A percentile compares a stretch with the other conserved stretches of the same genome.
Evolutionary conservation across 2,113 vertebrate species (phyloP).

Genomic region (Zosterops borbonicus): DNA sequence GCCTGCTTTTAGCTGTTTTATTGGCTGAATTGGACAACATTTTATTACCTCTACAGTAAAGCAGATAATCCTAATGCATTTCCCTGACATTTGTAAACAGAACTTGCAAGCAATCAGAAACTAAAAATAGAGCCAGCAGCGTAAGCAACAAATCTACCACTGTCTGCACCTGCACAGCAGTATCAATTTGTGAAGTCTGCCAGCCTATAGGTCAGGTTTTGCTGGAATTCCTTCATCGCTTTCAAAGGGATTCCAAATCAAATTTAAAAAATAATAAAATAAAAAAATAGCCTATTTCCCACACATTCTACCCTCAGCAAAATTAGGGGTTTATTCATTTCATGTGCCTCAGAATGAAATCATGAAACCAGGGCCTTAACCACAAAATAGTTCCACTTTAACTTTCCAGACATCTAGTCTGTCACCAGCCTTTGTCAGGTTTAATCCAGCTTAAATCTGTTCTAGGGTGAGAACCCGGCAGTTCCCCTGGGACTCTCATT

Average conservation of each 20-base stretch:
- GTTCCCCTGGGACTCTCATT: neutral
- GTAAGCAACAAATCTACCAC: slow-evolving; percentile 2
- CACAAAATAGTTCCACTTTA: neutral
- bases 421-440: neutral
- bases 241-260: neutral
- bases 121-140: slow-evolving; percentile 53
- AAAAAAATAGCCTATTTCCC: neutral
- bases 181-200: neutral
- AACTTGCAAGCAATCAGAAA: slow-evolving; percentile 16
- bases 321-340: neutral
- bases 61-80: slow-evolving; percentile 48
- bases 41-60: slow-evolving; percentile 42
- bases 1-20: neutral
- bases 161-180: neutral
- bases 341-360: neutral
- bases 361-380: neutral
- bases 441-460: neutral
- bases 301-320: neutral
- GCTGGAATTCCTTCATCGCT: neutral
- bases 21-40: slow-evolving; percentile 35
- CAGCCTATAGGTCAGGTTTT: neutral
- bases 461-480: neutral
- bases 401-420: neutral
- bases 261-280: too few relatives aligned
- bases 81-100: slow-evolving; percentile 26